Conservation (phyloP, 2,888 invertebrate species). For the Phalera bucephala region DNA sequence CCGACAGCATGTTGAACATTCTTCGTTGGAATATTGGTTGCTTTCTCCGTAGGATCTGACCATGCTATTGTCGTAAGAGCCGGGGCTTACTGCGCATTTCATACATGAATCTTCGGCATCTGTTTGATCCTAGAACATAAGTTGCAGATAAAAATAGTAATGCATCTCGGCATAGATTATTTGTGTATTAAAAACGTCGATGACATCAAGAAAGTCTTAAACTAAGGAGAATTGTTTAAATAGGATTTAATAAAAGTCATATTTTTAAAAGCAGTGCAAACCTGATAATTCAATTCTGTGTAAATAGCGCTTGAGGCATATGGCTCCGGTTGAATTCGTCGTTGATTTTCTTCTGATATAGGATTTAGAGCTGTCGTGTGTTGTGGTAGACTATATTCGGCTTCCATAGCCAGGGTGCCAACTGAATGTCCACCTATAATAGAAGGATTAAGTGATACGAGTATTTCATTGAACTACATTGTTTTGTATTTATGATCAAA, state of each 20-base stretch:
- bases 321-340: slow-evolving; percentile 83
- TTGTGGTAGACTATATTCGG: slow-evolving; percentile 75
- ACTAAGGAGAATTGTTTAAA: too few species aligned
- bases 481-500: too few species aligned
- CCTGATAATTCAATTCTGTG: slow-evolving; percentile 76
- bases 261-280: slow-evolving; percentile 24
- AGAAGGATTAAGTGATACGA: slow-evolving; percentile 1
- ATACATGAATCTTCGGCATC: slow-evolving; percentile 81
- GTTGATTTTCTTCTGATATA: slow-evolving; percentile 61
- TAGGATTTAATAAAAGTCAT: too few species aligned
- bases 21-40: slow-evolving; percentile 76
- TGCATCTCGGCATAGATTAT: too few species aligned
- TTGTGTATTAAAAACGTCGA: too few species aligned
- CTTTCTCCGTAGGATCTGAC: slow-evolving; percentile 70
- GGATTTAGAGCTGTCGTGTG: slow-evolving; percentile 61
- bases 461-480: background rate
- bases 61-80: slow-evolving; percentile 81
- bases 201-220: too few species aligned
- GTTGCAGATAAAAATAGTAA: background rate
- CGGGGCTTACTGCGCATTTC: slow-evolving; percentile 81
- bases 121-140: slow-evolving; percentile 64
- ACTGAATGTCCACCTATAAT: slow-evolving; percentile 62
- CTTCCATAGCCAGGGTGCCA: slow-evolving; percentile 73
- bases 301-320: slow-evolving; percentile 89
- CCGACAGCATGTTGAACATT: slow-evolving; percentile 75